Percentiles rank a stretch among this genome's conserved stretches.
These are phyloP conservation scores for Gulo gulo DNA, from an alignment of 2,113 vertebrate genomes.

Conservation along the genomic window DNA sequence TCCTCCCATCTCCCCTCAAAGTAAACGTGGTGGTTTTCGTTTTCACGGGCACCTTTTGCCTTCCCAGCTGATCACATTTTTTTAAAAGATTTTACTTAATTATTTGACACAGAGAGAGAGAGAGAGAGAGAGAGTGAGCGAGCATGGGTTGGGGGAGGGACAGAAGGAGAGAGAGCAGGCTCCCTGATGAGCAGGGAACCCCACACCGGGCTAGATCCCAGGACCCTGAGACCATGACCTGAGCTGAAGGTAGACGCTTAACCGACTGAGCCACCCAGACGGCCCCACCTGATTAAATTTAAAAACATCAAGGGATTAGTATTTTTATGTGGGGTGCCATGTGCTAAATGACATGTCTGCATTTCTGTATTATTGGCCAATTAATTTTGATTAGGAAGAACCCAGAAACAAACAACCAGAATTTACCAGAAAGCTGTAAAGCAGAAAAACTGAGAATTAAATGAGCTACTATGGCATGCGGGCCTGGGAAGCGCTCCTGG, in stretches of 20 bases:
- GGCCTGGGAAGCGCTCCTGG: background rate
- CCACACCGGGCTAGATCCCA: background rate
- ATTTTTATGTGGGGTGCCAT: background rate
- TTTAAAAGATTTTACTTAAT: too few species aligned
- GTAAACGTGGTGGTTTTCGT: background rate
- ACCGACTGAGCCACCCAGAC: background rate
- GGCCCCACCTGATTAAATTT: background rate
- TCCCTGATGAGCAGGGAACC: background rate
- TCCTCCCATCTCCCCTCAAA: background rate
- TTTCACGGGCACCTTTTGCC: background rate
- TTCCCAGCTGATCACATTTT: background rate
- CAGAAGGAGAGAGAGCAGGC: background rate
- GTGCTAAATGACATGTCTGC: background rate
- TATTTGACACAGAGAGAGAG: too few species aligned
- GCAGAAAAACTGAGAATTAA: background rate
- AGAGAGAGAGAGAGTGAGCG: too few species aligned
- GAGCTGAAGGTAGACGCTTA: background rate
- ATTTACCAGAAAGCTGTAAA: background rate
- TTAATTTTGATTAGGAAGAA: constrained; percentile 35
- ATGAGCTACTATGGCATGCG: background rate
- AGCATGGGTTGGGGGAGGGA: too few species aligned
- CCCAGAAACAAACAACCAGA: background rate
- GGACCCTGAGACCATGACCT: background rate
- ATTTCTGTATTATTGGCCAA: background rate
- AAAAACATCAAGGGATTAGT: background rate